A percentile compares a stretch with the other conserved stretches of the same genome.
Evolutionary conservation across 2,113 vertebrate genomes (phyloP).

Genomic region (Dinomys branickii): DNA sequence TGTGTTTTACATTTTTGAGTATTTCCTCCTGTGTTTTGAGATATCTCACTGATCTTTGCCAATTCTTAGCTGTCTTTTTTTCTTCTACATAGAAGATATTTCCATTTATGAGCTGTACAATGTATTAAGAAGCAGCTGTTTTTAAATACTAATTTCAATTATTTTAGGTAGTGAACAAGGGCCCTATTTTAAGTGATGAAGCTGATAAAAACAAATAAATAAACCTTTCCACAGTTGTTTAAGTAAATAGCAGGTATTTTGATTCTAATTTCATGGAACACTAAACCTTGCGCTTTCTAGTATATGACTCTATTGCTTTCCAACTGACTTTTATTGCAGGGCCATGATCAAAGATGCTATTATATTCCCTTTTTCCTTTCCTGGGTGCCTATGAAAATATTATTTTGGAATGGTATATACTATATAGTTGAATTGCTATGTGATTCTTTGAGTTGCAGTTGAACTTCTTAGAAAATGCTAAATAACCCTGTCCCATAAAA

Average conservation of each 20-base stretch:
- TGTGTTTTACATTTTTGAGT: slow-evolving; percentile 34
- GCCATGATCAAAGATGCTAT: background rate
- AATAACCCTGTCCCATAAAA: background rate
- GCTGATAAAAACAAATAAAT: background rate
- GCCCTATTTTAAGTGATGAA: background rate
- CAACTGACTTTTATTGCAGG: background rate
- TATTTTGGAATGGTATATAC: background rate
- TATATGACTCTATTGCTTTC: background rate
- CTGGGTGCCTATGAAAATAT: background rate
- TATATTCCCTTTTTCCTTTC: background rate
- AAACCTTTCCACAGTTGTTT: background rate
- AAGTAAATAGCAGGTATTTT: background rate
- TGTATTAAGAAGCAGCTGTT: background rate
- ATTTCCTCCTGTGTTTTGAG: slow-evolving; percentile 6
- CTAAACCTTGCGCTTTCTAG: background rate
- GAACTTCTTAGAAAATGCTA: background rate
- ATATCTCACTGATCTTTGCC: slow-evolving; percentile 19
- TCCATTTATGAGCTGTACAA: background rate
- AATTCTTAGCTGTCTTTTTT: slow-evolving; percentile 17
- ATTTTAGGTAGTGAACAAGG: background rate
- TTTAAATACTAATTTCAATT: background rate
- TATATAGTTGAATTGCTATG: background rate
- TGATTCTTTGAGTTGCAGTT: slow-evolving; percentile 37
- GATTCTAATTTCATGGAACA: background rate
- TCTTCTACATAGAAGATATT: background rate